A percentile compares a stretch with the other conserved stretches of the same genome.
Evolutionary conservation across 2,888 invertebrate species (phyloP).

Genomic region (Tethea ocularis): DNA sequence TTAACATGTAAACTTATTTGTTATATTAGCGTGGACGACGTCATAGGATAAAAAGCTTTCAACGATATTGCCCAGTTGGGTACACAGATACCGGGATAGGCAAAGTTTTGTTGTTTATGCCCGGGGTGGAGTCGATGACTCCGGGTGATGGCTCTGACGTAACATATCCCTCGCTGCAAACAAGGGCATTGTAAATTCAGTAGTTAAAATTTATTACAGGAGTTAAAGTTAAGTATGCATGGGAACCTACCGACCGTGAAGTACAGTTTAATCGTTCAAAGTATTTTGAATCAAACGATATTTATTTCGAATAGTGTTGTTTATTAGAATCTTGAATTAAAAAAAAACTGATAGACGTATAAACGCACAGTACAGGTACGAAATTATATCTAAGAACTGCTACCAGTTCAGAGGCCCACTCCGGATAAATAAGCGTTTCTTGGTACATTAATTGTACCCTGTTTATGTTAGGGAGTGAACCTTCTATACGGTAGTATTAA

Average conservation of each 20-base stretch:
- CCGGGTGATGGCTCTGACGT: background rate
- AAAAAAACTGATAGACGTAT: no score
- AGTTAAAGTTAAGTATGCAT: background rate
- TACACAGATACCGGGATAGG: constrained; percentile 8
- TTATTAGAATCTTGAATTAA: no score
- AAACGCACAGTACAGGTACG: no score
- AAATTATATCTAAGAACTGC: no score
- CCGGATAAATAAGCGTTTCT: no score
- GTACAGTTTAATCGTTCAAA: no score
- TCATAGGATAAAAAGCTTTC: constrained; percentile 18
- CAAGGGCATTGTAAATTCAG: background rate
- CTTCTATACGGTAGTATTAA: no score
- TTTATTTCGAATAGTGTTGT: no score
- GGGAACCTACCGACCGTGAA: no score
- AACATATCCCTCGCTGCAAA: background rate
- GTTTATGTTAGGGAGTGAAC: no score
- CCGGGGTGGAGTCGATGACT: constrained; percentile 5
- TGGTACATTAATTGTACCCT: no score
- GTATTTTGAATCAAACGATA: background rate
- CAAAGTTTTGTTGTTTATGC: constrained; percentile 10
- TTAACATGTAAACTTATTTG: constrained; percentile 16
- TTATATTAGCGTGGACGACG: constrained; percentile 13
- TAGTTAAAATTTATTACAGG: background rate
- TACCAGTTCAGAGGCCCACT: no score
- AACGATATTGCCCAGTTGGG: constrained; percentile 17